Base-by-base conservation (phyloP, 2,888 invertebrate genomes). In the Philonicus albiceps region DNA sequence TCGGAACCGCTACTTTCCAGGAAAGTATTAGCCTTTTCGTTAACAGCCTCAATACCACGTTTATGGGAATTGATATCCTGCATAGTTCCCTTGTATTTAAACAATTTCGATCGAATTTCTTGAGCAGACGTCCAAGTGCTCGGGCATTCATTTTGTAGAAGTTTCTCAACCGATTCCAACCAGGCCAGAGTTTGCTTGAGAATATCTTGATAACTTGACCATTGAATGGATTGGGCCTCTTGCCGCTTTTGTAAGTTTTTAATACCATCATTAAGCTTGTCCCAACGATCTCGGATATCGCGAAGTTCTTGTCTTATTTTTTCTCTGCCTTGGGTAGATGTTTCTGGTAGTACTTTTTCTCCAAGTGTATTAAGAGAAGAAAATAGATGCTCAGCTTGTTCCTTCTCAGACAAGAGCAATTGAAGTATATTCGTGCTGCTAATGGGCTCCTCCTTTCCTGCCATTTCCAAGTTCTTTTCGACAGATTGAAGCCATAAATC, bases 21-120 rank as follows among this genome's bases (percentile, higher is more conserved):
- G 3, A 96, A 94, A 22, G 94, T 94, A 89, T 96, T 95, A 0
- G 97, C 97, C 91, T 98, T 98, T 90, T 98, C 98, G 7, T 96
- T 96, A 1, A 98, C 95, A 5, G 96, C 96, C 93, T 98, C 98
- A 72, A 98, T 95, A 5, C 98, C 95, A 89, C 98, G 94, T 91
- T 98, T 98, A 90, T 98, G 97, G 0, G 98, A 96, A 86, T 95
- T 93, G 31, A 98, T 97, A 92, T 99, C 98, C 93, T 98, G 98
- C 85, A 97, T 94, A 76, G 96, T 93, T 0, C 97, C 96, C 94
- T 97, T 98, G 90, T 96, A 95, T 91, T 98, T 98, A 40, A 97
- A 93, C 55, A 98, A 91, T 91, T 96, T 97, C 0, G 97, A 96
- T 88, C 96, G 94, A 8, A 97, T 95, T 91, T 98, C 98, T 91